Evolutionary conservation across 2,888 invertebrate species (phyloP), one percentile per base, ranked within the genome.

Genomic region (Agrotis ipsilon): DNA sequence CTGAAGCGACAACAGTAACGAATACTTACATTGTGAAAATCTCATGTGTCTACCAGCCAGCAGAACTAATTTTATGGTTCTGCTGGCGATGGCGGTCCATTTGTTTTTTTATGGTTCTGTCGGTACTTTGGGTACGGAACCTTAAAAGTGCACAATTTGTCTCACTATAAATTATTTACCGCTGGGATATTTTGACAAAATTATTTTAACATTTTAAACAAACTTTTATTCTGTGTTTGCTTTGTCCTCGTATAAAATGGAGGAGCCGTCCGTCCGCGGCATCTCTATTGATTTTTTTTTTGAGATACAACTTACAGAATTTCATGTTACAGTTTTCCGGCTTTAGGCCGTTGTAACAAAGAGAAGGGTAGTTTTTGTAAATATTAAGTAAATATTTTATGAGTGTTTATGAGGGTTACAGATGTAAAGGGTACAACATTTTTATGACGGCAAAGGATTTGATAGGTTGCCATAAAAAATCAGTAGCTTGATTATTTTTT

Each of bases 361-460:
- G 51, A 39, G 57, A 11, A 32, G 57, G 54, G 58, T 71, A 54
- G 49, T 70, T 78, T 63, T 75, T 58, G 48, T 79, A 11, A 71
- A 72, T 72, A 52, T 58, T 48, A 9, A 39, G 39, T 39, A 39
- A 39, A 39, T 39, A 73, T 60, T 39, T 52, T 79, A 27, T 39
- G 46, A 45, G 46, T 48, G 45, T 73, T 79, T 72, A 75, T 43
- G 73, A 79, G 19, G 24, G 51, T 24, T 16, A 58, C 48, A 32
- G 1, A 49, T 51, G 24, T 43, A 48, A 73, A 58, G 46, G 57
- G 51, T 70, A 61, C 14, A n/a, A 16, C 24, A 48, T 75, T 72
- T 78, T 79, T 73, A 63, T 63, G 63, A 45, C n/a, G 32, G 27
- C 5, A 18, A 62, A 58, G 48, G 48, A 27, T 72, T 78, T 78